A percentile compares a stretch with the other conserved stretches of the same genome.
Evolutionary conservation across 2,797 vertebrate genomes (phyloP).

Genomic region (Distichodus sexfasciatus): DNA sequence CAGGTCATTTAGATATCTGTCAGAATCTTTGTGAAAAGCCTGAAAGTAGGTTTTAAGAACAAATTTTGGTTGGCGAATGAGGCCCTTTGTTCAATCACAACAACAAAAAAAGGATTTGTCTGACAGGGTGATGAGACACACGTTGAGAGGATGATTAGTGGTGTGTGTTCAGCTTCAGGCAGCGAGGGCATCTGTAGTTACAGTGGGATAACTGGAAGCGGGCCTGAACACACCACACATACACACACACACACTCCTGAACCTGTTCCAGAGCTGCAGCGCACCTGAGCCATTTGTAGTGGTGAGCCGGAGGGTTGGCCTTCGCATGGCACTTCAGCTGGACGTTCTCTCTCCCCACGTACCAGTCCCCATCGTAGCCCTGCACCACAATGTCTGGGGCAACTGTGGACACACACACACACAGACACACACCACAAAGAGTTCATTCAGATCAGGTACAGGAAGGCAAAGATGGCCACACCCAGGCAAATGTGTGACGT

Average conservation of each 20-base stretch:
- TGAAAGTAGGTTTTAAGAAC: too few species aligned
- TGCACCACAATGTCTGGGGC: conserved; percentile 92
- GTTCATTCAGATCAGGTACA: conserved; percentile 29
- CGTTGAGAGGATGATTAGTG: neutral
- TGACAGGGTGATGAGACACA: conserved; percentile 7
- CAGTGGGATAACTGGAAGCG: conserved; percentile 24
- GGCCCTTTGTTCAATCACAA: conserved; percentile 8
- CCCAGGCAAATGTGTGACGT: conserved; percentile 8
- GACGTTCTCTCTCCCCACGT: conserved; percentile 87
- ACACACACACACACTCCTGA: conserved; percentile 17
- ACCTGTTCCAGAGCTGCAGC: conserved; percentile 42
- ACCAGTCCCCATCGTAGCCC: conserved; percentile 96
- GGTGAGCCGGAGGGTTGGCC: conserved; percentile 90
- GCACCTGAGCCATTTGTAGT: conserved; percentile 94
- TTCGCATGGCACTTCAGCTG: conserved; percentile 93
- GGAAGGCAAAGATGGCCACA: conserved; percentile 25
- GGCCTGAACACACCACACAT: neutral
- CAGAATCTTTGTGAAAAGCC: too few species aligned
- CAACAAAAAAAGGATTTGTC: conserved; percentile 1
- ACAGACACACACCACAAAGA: conserved; percentile 20
- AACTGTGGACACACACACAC: conserved; percentile 65
- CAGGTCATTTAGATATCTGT: neutral
- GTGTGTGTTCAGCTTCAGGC: conserved; percentile 9
- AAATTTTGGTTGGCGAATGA: too few species aligned
- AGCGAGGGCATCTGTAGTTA: conserved; percentile 20